Percentiles rank a stretch among this genome's conserved stretches.
These are phyloP conservation scores for Cataglyphis albicans DNA, from an alignment of 2,888 invertebrate genomes.

Conservation along the genomic window DNA sequence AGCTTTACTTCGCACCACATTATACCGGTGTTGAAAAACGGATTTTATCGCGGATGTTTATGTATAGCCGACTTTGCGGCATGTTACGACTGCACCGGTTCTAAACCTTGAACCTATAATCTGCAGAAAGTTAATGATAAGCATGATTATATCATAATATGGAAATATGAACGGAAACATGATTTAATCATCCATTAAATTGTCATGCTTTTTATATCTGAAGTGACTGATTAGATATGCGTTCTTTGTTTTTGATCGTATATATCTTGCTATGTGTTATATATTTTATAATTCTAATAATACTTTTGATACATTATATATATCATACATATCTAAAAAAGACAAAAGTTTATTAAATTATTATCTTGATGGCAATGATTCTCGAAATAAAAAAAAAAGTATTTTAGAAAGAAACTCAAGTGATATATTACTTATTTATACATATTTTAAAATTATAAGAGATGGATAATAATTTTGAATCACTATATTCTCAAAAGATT, in stretches of 20 bases:
- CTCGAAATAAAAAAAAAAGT: background rate
- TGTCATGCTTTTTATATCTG: constrained; percentile 57
- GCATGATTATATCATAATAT: constrained; percentile 62
- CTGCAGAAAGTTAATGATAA: constrained; percentile 72
- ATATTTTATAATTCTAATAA: background rate
- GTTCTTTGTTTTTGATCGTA: constrained; percentile 29
- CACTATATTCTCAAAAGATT: background rate
- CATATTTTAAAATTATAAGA: background rate
- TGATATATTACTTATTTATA: background rate
- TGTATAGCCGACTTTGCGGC: constrained; percentile 27
- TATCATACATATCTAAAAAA: background rate
- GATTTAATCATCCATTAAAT: constrained; percentile 71
- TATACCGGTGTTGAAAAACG: constrained; percentile 68
- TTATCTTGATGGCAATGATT: background rate
- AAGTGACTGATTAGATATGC: constrained; percentile 60
- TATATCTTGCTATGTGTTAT: background rate
- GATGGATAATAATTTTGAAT: background rate
- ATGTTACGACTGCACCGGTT: constrained; percentile 69
- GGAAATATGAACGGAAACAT: constrained; percentile 68
- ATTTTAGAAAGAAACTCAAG: background rate
- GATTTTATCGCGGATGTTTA: constrained; percentile 64
- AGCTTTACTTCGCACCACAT: constrained; percentile 57
- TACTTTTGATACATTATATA: background rate
- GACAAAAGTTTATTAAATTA: background rate
- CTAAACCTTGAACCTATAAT: constrained; percentile 76